These are phyloP conservation scores for Pollenia amentaria DNA, from an alignment of 2,888 invertebrate genomes.

Conservation along the genomic window DNA sequence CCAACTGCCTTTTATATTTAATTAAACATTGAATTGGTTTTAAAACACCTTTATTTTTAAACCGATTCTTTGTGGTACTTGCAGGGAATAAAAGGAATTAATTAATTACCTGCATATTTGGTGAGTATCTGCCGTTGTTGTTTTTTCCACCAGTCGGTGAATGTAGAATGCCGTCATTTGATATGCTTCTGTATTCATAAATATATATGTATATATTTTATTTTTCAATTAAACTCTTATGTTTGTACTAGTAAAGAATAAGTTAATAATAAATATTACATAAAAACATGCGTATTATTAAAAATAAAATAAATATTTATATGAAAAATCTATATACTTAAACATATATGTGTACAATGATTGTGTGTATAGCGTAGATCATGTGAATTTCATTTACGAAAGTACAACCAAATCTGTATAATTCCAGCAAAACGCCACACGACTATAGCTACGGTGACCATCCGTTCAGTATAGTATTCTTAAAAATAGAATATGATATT, in stretches of 20 bases:
- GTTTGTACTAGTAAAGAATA: background rate
- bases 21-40: too few relatives aligned
- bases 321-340: slow-evolving; percentile 8
- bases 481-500: too few relatives aligned
- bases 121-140: slow-evolving; percentile 77
- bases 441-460: too few relatives aligned
- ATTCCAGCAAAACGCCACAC: too few relatives aligned
- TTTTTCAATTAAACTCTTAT: background rate
- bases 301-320: background rate
- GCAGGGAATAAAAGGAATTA: background rate
- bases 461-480: too few relatives aligned
- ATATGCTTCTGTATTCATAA: slow-evolving; percentile 72
- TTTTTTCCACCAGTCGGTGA: slow-evolving; percentile 77
- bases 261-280: background rate
- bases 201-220: slow-evolving; percentile 6
- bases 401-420: too few relatives aligned
- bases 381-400: too few relatives aligned
- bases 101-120: slow-evolving; percentile 77
- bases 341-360: background rate
- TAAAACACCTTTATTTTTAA: background rate
- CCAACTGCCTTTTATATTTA: too few relatives aligned
- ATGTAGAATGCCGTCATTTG: slow-evolving; percentile 77
- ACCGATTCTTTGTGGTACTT: background rate
- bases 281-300: background rate
- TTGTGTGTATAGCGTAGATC: background rate